phyloP scores from a whole-genome alignment of 2,888 invertebrate genomes.

The Corbicula japonica region DNA sequence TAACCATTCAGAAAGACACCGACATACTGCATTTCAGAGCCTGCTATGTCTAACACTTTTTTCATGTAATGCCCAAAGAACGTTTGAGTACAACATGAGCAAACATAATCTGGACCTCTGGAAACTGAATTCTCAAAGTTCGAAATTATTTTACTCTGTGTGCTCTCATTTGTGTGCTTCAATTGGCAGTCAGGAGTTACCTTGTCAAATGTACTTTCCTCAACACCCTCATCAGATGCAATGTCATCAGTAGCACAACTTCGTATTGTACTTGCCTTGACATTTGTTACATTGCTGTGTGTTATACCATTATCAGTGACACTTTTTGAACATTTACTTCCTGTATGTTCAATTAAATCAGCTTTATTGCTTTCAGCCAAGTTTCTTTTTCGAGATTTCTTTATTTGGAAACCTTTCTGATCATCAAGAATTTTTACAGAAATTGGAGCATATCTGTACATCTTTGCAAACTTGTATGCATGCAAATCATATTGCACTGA shows the following conservation, averaged over 20 bases:
- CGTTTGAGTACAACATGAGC: conserved; percentile 39
- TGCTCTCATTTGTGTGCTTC: too few species aligned
- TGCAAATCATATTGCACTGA: conserved; percentile 27
- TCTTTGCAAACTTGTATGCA: background rate
- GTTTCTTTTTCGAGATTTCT: too few species aligned
- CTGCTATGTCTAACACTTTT: too few species aligned
- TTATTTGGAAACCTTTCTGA: background rate
- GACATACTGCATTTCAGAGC: too few species aligned
- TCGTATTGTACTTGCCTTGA: background rate
- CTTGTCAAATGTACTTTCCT: background rate
- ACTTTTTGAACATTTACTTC: too few species aligned
- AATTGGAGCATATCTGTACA: background rate
- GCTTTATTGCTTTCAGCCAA: too few species aligned
- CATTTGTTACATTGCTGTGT: background rate
- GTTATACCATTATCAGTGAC: background rate
- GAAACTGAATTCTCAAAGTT: conserved; percentile 15
- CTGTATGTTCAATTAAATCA: too few species aligned
- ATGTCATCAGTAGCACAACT: background rate
- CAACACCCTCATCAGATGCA: background rate
- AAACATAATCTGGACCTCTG: conserved; percentile 23
- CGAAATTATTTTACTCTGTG: background rate
- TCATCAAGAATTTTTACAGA: background rate
- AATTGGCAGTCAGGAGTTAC: conserved; percentile 6
- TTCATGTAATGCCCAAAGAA: conserved; percentile 7
- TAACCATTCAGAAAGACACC: too few species aligned